These are phyloP conservation scores for Chloropsis hardwickii DNA, from an alignment of 2,113 vertebrate genomes.

Conservation along the genomic window DNA sequence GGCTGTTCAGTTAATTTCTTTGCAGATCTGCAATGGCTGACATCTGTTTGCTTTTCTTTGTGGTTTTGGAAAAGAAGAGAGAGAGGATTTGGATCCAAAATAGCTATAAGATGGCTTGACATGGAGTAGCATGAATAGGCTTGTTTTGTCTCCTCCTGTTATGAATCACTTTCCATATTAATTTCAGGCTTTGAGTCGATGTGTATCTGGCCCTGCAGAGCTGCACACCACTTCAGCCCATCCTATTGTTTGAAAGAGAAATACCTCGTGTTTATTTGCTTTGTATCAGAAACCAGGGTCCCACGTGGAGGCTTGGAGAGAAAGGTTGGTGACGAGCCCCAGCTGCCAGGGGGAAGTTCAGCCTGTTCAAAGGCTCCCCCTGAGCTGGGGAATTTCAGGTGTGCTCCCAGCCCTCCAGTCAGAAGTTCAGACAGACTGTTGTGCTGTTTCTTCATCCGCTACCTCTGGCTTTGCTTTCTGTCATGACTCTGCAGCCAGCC, in stretches of 20 bases:
- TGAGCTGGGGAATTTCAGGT: neutral
- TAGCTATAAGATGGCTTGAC: slow-evolving; percentile 35
- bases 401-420: neutral
- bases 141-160: slow-evolving; percentile 59
- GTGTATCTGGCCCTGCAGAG: neutral
- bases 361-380: neutral
- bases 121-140: slow-evolving; percentile 54
- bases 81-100: slow-evolving; percentile 49
- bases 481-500: neutral
- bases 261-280: neutral
- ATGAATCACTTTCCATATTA: slow-evolving; percentile 52
- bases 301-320: neutral
- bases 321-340: accelerated
- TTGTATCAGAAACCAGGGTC: neutral
- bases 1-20: neutral
- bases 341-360: accelerated
- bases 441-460: neutral
- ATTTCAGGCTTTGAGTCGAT: slow-evolving; percentile 1
- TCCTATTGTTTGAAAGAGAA: neutral
- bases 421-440: neutral
- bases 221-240: neutral
- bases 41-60: slow-evolving; percentile 63
- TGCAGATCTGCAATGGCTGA: slow-evolving; percentile 22
- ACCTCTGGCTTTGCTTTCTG: neutral
- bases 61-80: slow-evolving; percentile 51